Base-by-base conservation (phyloP, 2,113 vertebrate species). In the Engystomops pustulosus region DNA sequence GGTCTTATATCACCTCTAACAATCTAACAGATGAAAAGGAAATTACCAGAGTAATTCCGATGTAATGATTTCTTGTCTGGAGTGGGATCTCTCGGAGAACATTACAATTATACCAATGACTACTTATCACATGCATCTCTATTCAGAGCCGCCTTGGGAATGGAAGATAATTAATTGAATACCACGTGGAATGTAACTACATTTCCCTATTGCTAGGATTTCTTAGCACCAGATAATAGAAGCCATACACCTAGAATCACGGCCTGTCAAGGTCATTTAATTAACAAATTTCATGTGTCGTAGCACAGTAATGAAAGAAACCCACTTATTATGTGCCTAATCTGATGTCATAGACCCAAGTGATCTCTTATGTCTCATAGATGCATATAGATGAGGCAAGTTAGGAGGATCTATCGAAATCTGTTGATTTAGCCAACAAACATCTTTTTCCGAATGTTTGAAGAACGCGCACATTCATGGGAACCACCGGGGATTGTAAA, bases 71-170 rank as follows among this genome's bases (percentile, higher is more conserved):
- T 41, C 51, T 72, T 17, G 67, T 72, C 67, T 72, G 34, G 18
- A 81, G 47, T 51, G n/a, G 47, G 36, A 71, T 71, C 65, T 70
- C 79, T 68, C 20, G 6, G 55, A 79, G 77, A 79, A 79, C 47
- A 70, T 81, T 32, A 58, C 68, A 81, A 81, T 81, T 81, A 58
- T 55, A 55, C 67, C 32, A 18, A 25, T 71, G 49, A 81, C 68
- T 58, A 72, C 67, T 58, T 49, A 69, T 69, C 30, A 70, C 49
- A 53, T 44, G 68, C 30, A 60, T 81, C 72, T 81, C 15, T 69
- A 36, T 81, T 71, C 49, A 23, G n/a, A 58, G 68, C 79, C 18
- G 15, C 49, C 2, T 17, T 1, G 36, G 49, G 12, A 58, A 81
- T 81, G 41, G 49, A 51, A 80, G 53, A 38, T 44, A 34, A 34